Base-by-base conservation (phyloP, 2,888 invertebrate genomes). In the Polydrusus tereticollis region DNA sequence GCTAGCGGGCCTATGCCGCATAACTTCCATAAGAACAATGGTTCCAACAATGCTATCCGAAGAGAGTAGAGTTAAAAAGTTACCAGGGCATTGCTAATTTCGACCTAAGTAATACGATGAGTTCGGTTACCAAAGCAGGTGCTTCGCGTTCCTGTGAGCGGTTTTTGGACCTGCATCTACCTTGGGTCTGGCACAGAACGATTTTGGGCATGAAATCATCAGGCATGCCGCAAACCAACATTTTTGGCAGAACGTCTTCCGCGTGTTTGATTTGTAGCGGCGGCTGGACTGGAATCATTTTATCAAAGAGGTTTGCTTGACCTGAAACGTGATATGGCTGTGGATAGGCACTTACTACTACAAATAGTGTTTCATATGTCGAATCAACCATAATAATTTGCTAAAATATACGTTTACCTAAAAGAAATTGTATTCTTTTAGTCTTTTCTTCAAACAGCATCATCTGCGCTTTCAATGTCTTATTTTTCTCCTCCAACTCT, bases 391-490 rank as follows among this genome's bases (percentile, higher is more conserved):
- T 26, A 21, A 14, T 59, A 8, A 6, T 59, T 38, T 12, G 7
- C 23, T 59, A 6, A 38, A 59, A 38, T 4, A 26, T n/a, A 3
- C n/a, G 12, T 4, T 4, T 63, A 58, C 74, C 73, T 29, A 77
- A 41, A 14, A 90, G 80, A 66, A 85, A 85, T 81, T 90, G 89
- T 41, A 91, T 86, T 50, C 85, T 87, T 78, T 86, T 87, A 0
- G 91, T 91, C 72, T 90, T 88, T 16, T 87, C 85, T 75, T 91
- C 91, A 72, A 91, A 89, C 43, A 90, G 86, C 18, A 87, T 86
- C 87, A 91, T 87, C 79, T 90, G 91, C 2, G 87, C 85, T 62
- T 89, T 87, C 0, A 92, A 83, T 68, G 88, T 82, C 23, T 87
- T 87, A 76, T 91, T 90, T 59, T 90, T 87, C 38, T 88, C 86